Percentiles rank a stretch among this genome's conserved stretches.
Evolutionary conservation across 2,113 vertebrate species (phyloP).

Genomic region (Lepidothrix coronata): DNA sequence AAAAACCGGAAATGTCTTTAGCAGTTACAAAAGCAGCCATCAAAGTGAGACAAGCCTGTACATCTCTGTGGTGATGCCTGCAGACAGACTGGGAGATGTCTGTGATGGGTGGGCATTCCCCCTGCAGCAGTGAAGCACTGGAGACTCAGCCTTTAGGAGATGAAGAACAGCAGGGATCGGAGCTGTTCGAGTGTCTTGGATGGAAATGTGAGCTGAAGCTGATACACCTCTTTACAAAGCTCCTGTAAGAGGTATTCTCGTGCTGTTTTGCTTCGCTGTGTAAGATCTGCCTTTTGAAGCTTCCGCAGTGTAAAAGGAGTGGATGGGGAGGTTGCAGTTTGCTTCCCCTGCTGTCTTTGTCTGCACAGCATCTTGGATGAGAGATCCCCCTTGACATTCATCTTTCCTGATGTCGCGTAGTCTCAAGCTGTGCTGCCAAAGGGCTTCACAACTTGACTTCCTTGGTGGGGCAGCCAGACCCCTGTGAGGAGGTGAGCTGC

Average conservation of each 20-base stretch:
- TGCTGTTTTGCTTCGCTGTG: neutral
- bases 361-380: neutral
- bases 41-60: neutral
- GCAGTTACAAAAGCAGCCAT: neutral
- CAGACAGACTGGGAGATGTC: neutral
- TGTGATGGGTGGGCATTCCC: neutral
- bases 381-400: neutral
- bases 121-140: neutral
- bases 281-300: neutral
- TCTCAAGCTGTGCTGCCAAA: neutral
- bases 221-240: neutral
- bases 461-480: neutral
- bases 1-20: neutral
- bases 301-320: neutral
- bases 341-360: neutral
- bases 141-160: neutral
- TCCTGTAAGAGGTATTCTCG: neutral
- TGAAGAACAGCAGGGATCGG: fast-evolving
- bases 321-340: neutral
- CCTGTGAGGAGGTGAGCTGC: neutral
- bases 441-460: neutral
- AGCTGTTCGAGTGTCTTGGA: fast-evolving
- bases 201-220: neutral
- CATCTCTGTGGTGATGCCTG: neutral
- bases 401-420: neutral